A percentile compares a stretch with the other conserved stretches of the same genome.
These are phyloP conservation scores for Asbolus verrucosus DNA, from an alignment of 1,140 invertebrate species.

Conservation along the genomic window DNA sequence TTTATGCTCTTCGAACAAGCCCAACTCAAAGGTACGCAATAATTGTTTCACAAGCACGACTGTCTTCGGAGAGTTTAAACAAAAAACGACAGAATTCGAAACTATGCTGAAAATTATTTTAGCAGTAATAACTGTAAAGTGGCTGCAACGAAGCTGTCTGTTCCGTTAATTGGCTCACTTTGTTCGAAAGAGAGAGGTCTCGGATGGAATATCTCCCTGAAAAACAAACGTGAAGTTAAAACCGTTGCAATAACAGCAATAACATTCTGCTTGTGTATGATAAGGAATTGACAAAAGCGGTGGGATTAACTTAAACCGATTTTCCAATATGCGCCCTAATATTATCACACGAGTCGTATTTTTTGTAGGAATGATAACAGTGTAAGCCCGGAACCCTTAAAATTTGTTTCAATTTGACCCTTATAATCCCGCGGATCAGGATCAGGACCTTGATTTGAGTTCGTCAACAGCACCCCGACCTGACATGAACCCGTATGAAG, in stretches of 20 bases:
- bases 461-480: constrained; percentile 39
- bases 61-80: constrained; percentile 14
- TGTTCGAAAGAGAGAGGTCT: constrained; percentile 12
- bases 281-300: constrained; percentile 34
- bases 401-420: constrained; percentile 45
- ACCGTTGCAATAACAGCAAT: constrained; percentile 17
- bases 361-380: constrained; percentile 41
- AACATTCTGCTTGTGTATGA: constrained; percentile 30
- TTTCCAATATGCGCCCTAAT: constrained; percentile 38
- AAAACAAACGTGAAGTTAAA: constrained; percentile 37
- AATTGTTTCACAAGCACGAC: constrained; percentile 15
- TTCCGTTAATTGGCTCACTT: constrained; percentile 27
- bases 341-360: constrained; percentile 34
- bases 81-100: constrained; percentile 9
- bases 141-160: constrained; percentile 9
- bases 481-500: constrained; percentile 32
- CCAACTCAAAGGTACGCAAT: constrained; percentile 8
- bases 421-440: constrained; percentile 42
- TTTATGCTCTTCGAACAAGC: constrained; percentile 26
- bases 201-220: not conserved
- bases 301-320: constrained; percentile 41
- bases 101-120: constrained; percentile 22
- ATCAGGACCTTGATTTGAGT: constrained; percentile 43
- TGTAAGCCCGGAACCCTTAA: constrained; percentile 30
- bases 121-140: constrained; percentile 3